A percentile compares a stretch with the other conserved stretches of the same genome.
Conservation (phyloP, 2,113 vertebrate genomes). For the Syrmaticus mikado region DNA sequence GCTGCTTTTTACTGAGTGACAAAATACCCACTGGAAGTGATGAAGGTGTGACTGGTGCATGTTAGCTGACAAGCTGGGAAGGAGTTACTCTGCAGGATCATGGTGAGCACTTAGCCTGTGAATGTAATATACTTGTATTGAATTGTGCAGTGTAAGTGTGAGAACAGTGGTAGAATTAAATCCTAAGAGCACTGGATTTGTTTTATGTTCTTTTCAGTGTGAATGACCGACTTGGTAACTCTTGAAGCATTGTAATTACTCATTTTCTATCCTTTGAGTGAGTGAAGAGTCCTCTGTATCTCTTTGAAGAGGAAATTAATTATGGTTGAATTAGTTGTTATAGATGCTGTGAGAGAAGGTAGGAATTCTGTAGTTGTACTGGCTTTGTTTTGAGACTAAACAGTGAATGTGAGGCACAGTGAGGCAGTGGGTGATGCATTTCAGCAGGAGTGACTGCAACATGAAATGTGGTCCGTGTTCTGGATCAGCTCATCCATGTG, state of each 20-base stretch:
- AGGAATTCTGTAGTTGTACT: background rate
- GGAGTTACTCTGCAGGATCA: background rate
- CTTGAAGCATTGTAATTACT: background rate
- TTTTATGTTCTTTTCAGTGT: background rate
- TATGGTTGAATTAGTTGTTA: background rate
- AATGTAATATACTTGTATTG: background rate
- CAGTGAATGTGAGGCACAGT: no score
- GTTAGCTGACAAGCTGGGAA: background rate
- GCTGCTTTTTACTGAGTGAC: background rate
- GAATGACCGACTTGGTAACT: background rate
- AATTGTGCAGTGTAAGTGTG: background rate
- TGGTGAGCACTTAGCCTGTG: background rate
- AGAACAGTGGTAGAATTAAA: background rate
- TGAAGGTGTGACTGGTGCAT: background rate
- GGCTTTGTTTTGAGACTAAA: background rate
- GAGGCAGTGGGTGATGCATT: no score
- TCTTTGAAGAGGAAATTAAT: background rate
- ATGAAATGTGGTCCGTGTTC: no score
- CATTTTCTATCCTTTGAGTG: background rate
- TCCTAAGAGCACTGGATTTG: background rate
- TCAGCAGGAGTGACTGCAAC: no score
- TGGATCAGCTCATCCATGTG: no score
- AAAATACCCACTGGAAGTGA: background rate
- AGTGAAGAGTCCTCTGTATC: background rate
- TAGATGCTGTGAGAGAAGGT: background rate